Evolutionary conservation across 1,140 invertebrate genomes (phyloP).

Genomic region (Choristoneura fumiferana): DNA sequence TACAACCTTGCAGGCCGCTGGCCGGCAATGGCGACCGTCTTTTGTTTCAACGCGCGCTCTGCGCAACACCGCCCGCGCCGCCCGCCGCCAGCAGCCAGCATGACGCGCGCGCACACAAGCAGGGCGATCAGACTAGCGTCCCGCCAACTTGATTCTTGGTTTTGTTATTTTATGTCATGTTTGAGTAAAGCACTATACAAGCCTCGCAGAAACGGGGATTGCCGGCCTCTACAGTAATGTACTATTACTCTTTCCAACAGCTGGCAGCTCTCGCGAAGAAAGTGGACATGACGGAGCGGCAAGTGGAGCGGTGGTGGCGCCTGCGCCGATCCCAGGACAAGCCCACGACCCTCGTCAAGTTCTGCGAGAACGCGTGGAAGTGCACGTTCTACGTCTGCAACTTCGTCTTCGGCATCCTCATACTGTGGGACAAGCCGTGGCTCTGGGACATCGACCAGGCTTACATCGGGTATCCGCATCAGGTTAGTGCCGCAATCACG

Average conservation of each 20-base stretch:
- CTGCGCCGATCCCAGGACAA: conserved; percentile 89
- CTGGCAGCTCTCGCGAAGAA: conserved; percentile 90
- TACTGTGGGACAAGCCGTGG: conserved; percentile 96
- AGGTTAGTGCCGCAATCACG: conserved; percentile 64
- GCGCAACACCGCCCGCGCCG: no score
- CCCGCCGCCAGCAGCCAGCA: no score
- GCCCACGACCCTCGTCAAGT: conserved; percentile 93
- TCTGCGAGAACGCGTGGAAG: conserved; percentile 94
- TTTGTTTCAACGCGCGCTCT: no score
- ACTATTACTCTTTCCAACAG: conserved; percentile 53
- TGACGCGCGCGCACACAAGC: no score
- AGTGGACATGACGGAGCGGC: conserved; percentile 89
- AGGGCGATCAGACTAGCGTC: no score
- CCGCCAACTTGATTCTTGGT: no score
- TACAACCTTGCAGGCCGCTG: no score
- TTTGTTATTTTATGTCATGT: no score
- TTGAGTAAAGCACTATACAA: no score
- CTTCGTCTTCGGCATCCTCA: conserved; percentile 90
- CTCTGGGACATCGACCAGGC: conserved; percentile 95
- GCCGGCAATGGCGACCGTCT: no score
- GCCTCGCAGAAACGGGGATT: no score
- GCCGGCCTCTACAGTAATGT: no score
- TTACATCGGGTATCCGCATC: conserved; percentile 89
- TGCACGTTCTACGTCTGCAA: conserved; percentile 92
- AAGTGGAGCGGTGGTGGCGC: conserved; percentile 95